Base-by-base conservation (phyloP, 2,113 vertebrate species). In the Colius striatus region DNA sequence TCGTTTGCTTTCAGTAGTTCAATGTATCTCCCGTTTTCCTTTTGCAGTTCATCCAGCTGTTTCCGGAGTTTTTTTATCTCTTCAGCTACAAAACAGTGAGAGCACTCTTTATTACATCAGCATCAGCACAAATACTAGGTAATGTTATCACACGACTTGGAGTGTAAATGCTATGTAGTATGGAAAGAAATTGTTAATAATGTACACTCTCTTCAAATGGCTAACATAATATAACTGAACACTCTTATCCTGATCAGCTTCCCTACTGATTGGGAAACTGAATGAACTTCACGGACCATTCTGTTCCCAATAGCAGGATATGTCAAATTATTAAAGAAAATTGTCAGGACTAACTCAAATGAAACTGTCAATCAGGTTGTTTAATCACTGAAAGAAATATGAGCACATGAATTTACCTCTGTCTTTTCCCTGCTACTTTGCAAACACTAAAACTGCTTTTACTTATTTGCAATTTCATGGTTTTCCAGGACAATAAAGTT, bases 1-100 rank as follows among this genome's bases (percentile, higher is more conserved):
- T 99, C 99, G 77, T 99, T 99, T 85, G 99, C 98, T 98, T 99
- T 99, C 79, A 99, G 98, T 60, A 99, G 98, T 72, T 99, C 99
- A 3, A 99, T 99, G 89, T 99, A 99, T 84, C 99, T 98, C 94
- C 97, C 98, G 0, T 99, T 99, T 97, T 99, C 99, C 91, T 98
- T 99, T 74, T 99, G 98, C 66, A 99, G 97, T 78, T 99, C 99
- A 6, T 99, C 98, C 96, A 99, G 8, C 95, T 99, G 99, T 85
- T 98, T 98, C 29, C 99, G 98, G 68, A 99, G 98, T 36, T 98
- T 98, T 94, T 98, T 98, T 71, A 99, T 99, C 97, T 99, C 99
- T 96, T 99, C 99, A 47, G 99, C 99, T 99, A 96, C 65, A 98
- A 94, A 97, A 97, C 41, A 96, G 80, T 3, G 32, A 96, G 60